A percentile compares a stretch with the other conserved stretches of the same genome.
Evolutionary conservation across 2,888 invertebrate genomes (phyloP).

Genomic region (Orgyia antiqua): DNA sequence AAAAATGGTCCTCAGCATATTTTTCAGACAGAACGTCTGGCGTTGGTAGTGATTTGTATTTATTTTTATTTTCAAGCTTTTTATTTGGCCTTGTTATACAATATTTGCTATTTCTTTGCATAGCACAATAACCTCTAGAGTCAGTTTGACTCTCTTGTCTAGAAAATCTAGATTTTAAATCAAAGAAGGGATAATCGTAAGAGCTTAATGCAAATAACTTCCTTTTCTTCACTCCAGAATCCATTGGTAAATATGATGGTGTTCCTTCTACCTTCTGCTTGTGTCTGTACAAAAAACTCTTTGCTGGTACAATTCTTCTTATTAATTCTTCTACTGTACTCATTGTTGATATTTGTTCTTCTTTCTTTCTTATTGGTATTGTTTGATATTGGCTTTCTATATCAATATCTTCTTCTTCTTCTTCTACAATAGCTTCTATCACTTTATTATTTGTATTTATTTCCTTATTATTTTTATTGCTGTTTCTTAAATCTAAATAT

Average conservation of each 20-base stretch:
- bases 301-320: constrained; percentile 58
- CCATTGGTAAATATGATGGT: constrained; percentile 67
- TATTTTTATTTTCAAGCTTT: constrained; percentile 45
- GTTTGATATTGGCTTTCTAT: constrained; percentile 60
- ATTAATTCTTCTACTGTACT: constrained; percentile 57
- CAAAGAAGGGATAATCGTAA: constrained; percentile 63
- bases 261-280: constrained; percentile 42
- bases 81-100: constrained; percentile 44
- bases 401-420: constrained; percentile 12
- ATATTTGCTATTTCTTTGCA: constrained; percentile 51
- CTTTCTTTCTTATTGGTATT: constrained; percentile 38
- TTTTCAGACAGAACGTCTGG: constrained; percentile 47
- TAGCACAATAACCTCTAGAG: constrained; percentile 62
- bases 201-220: constrained; percentile 58
- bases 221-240: constrained; percentile 47
- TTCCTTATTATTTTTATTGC: neutral
- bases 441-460: constrained; percentile 22
- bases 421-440: constrained; percentile 3
- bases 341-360: constrained; percentile 24
- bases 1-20: constrained; percentile 60
- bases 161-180: constrained; percentile 46
- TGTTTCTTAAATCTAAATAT: constrained; percentile 29
- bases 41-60: constrained; percentile 53
- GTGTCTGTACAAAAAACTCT: constrained; percentile 68
- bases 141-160: constrained; percentile 50